phyloP scores from a whole-genome alignment of 2,113 vertebrate species.

The Daphoenositta chrysoptera region DNA sequence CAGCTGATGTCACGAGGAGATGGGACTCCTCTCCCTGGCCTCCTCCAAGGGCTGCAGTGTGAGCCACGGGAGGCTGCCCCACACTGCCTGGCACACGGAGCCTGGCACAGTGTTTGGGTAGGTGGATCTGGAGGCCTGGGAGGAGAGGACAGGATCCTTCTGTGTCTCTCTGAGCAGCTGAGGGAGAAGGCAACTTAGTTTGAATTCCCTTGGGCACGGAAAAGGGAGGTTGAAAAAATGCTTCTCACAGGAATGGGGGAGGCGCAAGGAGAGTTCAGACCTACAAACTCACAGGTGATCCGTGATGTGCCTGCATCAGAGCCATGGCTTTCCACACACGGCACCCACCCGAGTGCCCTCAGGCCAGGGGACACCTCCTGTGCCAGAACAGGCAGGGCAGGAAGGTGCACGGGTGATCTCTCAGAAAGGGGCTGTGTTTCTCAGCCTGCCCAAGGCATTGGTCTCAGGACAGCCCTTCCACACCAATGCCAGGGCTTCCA shows the following conservation, averaged over 20 bases:
- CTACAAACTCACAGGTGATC: background rate
- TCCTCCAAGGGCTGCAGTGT: background rate
- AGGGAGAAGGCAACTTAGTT: background rate
- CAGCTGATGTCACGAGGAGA: background rate
- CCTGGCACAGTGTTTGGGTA: background rate
- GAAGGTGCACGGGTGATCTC: background rate
- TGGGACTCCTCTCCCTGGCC: background rate
- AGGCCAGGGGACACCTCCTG: background rate
- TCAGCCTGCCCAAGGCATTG: background rate
- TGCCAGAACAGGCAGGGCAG: background rate
- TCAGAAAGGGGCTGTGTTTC: background rate
- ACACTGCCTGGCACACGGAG: accelerated
- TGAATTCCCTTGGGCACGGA: background rate
- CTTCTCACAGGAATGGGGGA: background rate
- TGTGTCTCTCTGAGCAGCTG: background rate
- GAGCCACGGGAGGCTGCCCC: background rate
- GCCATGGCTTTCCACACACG: background rate
- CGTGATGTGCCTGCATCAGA: background rate
- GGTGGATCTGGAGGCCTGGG: background rate
- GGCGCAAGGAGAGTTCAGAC: background rate
- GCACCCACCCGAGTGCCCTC: accelerated
- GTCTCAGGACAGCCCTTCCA: background rate
- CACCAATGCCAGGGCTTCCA: background rate
- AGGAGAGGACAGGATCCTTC: background rate
- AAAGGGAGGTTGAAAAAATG: background rate